These are phyloP conservation scores for Antheraea yamamai DNA, from an alignment of 2,888 invertebrate species.

Conservation along the genomic window DNA sequence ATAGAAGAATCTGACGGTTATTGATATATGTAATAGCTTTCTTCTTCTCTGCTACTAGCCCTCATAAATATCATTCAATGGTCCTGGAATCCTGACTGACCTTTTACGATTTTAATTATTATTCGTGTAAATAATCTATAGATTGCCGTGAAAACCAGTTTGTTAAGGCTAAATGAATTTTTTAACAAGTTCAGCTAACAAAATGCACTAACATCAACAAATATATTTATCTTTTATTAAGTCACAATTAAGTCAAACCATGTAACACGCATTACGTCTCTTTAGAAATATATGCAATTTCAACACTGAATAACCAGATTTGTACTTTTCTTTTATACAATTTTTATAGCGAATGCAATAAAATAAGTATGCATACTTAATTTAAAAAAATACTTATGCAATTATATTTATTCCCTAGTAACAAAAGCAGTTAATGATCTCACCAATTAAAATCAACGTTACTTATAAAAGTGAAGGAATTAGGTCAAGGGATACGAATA, in stretches of 20 bases:
- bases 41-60: not conserved
- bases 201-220: not conserved
- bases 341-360: not conserved
- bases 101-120: slow-evolving; percentile 1
- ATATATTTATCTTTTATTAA: not conserved
- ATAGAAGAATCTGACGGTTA: not conserved
- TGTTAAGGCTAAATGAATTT: not conserved
- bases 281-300: not conserved
- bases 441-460: slow-evolving; percentile 49
- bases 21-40: not conserved
- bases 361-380: not conserved
- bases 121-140: not conserved
- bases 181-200: not conserved
- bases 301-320: not conserved
- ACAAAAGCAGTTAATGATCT: slow-evolving; percentile 40
- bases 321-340: not conserved
- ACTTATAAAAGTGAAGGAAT: slow-evolving; percentile 47
- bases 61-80: not conserved
- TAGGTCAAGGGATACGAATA: slow-evolving; percentile 66
- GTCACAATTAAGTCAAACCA: not conserved
- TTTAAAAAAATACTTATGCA: not conserved
- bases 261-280: not conserved
- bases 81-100: not conserved
- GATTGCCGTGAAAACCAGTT: not conserved
- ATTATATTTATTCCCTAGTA: slow-evolving; percentile 22